Percentiles rank a stretch among this genome's conserved stretches.
Evolutionary conservation across 2,797 vertebrate genomes (phyloP).

Genomic region (Pachyuromys duprasi): DNA sequence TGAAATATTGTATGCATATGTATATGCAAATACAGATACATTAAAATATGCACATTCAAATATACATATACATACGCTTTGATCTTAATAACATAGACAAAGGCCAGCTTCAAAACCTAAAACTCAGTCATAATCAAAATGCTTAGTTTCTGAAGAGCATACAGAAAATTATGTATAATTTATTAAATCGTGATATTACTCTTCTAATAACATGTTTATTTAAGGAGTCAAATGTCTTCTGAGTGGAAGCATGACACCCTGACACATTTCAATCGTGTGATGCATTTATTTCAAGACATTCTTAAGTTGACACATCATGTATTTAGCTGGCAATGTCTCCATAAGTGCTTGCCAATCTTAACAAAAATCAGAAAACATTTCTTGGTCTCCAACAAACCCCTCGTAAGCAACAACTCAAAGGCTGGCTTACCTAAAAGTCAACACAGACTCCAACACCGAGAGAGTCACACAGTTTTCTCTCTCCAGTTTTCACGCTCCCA

Average conservation of each 20-base stretch:
- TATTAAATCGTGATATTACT: conserved; percentile 85
- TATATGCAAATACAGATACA: too few species aligned
- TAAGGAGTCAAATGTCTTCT: conserved; percentile 71
- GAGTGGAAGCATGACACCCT: conserved; percentile 47
- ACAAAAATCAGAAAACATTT: conserved; percentile 39
- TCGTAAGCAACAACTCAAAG: not conserved
- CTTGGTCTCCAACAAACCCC: not conserved
- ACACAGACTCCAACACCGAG: not conserved
- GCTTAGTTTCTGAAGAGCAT: conserved; percentile 72
- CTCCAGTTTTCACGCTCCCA: not conserved
- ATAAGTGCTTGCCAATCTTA: conserved; percentile 42
- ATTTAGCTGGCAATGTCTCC: conserved; percentile 62
- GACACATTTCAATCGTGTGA: conserved; percentile 46
- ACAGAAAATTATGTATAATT: conserved; percentile 79
- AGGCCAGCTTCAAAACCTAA: conserved; percentile 82
- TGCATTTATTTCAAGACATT: conserved; percentile 72
- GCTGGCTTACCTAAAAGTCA: not conserved
- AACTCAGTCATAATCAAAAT: conserved; percentile 86
- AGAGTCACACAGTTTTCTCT: not conserved
- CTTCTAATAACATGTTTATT: conserved; percentile 73
- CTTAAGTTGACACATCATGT: conserved; percentile 74
- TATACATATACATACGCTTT: conserved; percentile 67
- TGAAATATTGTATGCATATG: too few species aligned
- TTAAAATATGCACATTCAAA: not conserved
- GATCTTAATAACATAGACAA: conserved; percentile 84